Conservation (phyloP, 1,140 invertebrate species). For the Colletes latitarsis region DNA sequence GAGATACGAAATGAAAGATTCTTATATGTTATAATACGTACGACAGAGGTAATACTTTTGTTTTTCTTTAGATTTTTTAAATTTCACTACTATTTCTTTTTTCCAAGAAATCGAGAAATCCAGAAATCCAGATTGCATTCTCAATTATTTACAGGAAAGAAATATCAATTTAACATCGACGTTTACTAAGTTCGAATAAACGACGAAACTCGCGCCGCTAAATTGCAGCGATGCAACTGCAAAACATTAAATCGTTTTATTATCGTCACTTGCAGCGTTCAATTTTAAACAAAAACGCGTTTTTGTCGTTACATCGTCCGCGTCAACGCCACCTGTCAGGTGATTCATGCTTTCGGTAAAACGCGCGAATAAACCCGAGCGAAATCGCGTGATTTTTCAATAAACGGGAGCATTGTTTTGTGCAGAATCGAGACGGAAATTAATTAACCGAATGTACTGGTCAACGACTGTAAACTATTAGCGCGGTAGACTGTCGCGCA, state of each 20-base stretch:
- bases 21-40: too few relatives aligned
- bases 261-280: neutral
- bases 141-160: too few relatives aligned
- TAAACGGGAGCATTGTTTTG: neutral
- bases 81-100: too few relatives aligned
- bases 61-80: too few relatives aligned
- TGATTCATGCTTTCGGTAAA: neutral
- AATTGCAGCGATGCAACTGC: neutral
- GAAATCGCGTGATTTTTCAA: neutral
- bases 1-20: too few relatives aligned
- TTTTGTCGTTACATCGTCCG: neutral
- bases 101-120: too few relatives aligned
- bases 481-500: neutral
- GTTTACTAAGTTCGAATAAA: too few relatives aligned
- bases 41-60: too few relatives aligned
- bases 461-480: constrained; percentile 33
- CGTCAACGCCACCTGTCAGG: neutral
- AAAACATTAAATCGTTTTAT: neutral
- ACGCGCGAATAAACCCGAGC: neutral
- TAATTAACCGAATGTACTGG: constrained; percentile 29
- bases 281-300: neutral
- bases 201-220: too few relatives aligned
- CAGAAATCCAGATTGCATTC: too few relatives aligned
- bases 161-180: too few relatives aligned
- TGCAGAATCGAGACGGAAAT: neutral